Conservation (phyloP, 2,888 invertebrate genomes). For the Rhagium mordax region DNA sequence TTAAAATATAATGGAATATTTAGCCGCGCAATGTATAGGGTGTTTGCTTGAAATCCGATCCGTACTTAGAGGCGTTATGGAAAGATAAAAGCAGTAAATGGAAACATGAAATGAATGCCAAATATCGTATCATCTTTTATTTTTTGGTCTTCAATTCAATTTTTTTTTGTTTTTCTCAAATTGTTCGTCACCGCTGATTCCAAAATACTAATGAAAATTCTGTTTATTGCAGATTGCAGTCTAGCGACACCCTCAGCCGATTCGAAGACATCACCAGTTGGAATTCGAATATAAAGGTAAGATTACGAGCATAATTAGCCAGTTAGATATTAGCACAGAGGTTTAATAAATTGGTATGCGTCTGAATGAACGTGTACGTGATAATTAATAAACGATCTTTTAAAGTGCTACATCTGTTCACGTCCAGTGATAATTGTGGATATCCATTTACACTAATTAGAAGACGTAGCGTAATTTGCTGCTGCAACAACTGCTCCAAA, state of each 20-base stretch:
- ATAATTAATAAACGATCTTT: conserved; percentile 12
- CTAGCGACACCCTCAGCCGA: background rate
- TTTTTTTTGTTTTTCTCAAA: no score
- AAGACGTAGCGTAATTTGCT: background rate
- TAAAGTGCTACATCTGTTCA: background rate
- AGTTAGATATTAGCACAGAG: conserved; percentile 1
- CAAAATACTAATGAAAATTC: background rate
- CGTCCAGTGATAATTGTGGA: background rate
- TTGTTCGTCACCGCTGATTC: no score
- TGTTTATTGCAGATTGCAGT: background rate
- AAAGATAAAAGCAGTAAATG: no score
- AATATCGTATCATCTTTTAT: no score
- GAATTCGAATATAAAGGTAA: conserved; percentile 6
- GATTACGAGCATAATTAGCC: conserved; percentile 2
- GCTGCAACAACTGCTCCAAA: background rate
- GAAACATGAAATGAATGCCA: no score
- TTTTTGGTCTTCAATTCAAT: no score
- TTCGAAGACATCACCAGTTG: background rate
- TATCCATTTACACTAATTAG: conserved; percentile 22
- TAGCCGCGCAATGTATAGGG: no score
- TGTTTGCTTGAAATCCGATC: no score
- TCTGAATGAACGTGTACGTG: background rate
- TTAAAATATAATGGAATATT: background rate
- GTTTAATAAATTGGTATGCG: conserved; percentile 4
- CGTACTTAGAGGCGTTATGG: no score